phyloP scores from a whole-genome alignment of 2,797 vertebrate species.

The Fistularia commersonii region DNA sequence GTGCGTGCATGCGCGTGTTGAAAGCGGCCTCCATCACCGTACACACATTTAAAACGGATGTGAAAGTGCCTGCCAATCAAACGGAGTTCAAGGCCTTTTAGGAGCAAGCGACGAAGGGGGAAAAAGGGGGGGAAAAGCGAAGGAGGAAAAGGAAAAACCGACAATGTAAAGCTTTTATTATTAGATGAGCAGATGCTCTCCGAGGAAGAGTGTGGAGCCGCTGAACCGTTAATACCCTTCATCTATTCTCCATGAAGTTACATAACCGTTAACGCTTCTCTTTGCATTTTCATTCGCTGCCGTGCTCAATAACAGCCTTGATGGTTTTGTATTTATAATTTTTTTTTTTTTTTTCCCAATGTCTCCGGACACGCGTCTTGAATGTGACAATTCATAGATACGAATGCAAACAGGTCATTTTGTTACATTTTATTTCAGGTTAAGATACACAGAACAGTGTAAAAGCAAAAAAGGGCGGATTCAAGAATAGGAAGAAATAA shows the following conservation, averaged over 20 bases:
- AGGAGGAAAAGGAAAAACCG: conserved; percentile 7
- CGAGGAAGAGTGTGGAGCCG: conserved; percentile 25
- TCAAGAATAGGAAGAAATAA: too few species aligned
- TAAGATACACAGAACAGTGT: too few species aligned
- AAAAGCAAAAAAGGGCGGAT: too few species aligned
- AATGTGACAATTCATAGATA: too few species aligned
- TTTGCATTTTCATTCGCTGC: background rate
- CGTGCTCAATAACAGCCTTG: background rate
- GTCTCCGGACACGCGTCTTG: too few species aligned
- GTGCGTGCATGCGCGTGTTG: background rate
- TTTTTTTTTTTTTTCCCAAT: too few species aligned
- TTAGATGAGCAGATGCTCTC: conserved; percentile 24
- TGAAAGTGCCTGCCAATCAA: too few species aligned
- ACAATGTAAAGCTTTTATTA: conserved; percentile 15
- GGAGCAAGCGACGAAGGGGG: accelerated
- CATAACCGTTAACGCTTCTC: conserved; percentile 31
- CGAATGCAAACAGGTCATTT: too few species aligned
- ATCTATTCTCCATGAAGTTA: conserved; percentile 57
- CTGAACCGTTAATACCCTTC: conserved; percentile 35
- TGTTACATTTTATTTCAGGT: too few species aligned
- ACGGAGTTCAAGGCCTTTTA: too few species aligned
- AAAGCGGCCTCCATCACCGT: too few species aligned
- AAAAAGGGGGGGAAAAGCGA: background rate
- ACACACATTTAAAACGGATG: too few species aligned
- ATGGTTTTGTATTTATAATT: background rate